Base-by-base conservation (phyloP, 2,113 vertebrate genomes). In the Antechinus flavipes region DNA sequence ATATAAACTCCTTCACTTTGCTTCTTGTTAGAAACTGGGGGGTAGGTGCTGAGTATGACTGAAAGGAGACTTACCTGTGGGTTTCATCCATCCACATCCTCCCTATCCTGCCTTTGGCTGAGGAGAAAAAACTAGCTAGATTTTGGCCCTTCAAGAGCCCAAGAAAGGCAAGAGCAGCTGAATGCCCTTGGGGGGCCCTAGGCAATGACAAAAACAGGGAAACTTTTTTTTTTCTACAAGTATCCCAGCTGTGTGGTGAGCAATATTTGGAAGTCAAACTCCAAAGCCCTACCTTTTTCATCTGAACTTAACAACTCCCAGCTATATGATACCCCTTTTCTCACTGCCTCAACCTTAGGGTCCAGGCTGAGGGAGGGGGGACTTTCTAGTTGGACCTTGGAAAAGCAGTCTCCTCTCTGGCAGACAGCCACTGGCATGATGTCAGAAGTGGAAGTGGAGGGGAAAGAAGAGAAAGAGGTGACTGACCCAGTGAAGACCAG, bases 391-490 rank as follows among this genome's bases (percentile, higher is more conserved):
- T 84, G 68, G 93, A 95, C 94, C 94, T 96, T 96, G 97, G 94
- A 91, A 95, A 95, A 98, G 92, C 95, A 95, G 95, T 95, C 93
- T 95, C 93, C 92, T 96, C 12, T n/a, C 19, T 14, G 97, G 94
- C 95, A 95, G 95, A 92, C 3, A 22, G 94, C 95, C 12, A 1
- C 93, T 93, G 97, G 92, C 53, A 12, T 35, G 0, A 14, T 90
- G 95, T 96, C 97, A 97, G 96, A 95, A 91, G 94, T 94, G 93
- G 95, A 84, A 89, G 95, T 90, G 56, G 90, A 54, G 93, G 91
- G 0, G 0, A 54, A 68, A 76, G 94, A 92, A 92, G 58, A 94
- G 56, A 94, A 50, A 90, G 58, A 91, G 91, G 93, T 52, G 6
- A 22, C 90, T 52, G 56, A 58, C 91, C 92, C 0, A 14, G 30